Evolutionary conservation across 2,797 vertebrate species (phyloP), one percentile per base, ranked within the genome.

Genomic region (Neostethus bicornis): DNA sequence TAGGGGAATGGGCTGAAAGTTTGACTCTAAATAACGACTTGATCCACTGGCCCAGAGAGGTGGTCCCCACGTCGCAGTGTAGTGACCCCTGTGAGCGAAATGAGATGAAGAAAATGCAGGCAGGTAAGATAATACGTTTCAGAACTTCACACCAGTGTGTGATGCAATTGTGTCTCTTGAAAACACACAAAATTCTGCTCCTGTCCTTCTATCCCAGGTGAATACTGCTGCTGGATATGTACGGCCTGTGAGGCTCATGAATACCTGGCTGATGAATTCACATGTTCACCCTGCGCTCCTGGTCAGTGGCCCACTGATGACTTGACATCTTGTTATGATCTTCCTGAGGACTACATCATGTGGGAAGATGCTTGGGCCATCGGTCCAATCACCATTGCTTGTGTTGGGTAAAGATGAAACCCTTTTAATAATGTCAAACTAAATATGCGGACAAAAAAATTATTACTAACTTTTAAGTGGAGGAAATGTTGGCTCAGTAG

Each of bases 101-200:
- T 0, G 97, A 99, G 89, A 98, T 98, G 97, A 99, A 99, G 91
- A 99, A 96, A 73, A 99, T 98, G 95, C 97, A 99, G 66, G 97
- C 96, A 35, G 97, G 96, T 91, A 78, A 52, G 88, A 65, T 34
- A 50, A 17, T 29, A 46, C 55, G 66, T 61, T 51, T 46, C 43
- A 52, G 25, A 52, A 17, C 39, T 35, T 61, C 28, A 46, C 2
- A 24, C 24, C 14, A 2, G 50, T 63, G 43, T 31, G 41, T 13
- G n/a, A 14, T 21, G 29, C 50, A 57, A 34, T 16, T 23, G 32
- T 21, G 26, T 41, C 51, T 61, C 76, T 81, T 58, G 44, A 66
- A 57, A 59, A 51, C 76, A 38, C 16, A 59, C 50, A 63, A 61
- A 42, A 62, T 38, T 58, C 53, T 71, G 43, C 43, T 61, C 29